These are phyloP conservation scores for Mya arenaria DNA, from an alignment of 1,140 invertebrate genomes.

Conservation along the genomic window DNA sequence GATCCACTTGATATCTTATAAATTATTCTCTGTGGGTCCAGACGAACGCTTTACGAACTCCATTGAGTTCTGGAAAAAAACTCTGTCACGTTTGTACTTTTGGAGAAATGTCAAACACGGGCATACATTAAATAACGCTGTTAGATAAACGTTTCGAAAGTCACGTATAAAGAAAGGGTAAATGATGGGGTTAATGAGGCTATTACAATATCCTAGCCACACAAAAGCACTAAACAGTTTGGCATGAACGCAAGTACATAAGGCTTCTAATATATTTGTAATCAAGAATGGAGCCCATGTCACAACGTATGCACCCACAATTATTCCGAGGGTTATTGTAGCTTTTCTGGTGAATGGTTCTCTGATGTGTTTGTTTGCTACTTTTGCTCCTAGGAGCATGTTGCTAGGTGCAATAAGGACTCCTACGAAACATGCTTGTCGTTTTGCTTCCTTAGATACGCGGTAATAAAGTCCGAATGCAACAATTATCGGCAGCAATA, in stretches of 20 bases:
- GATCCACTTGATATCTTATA: no score
- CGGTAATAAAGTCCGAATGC: conserved; percentile 73
- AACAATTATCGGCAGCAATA: conserved; percentile 73
- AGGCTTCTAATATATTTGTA: conserved; percentile 96
- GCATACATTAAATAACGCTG: conserved; percentile 62
- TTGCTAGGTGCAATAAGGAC: conserved; percentile 69
- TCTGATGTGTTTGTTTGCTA: conserved; percentile 68
- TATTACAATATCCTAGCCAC: conserved; percentile 98
- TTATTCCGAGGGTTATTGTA: conserved; percentile 76
- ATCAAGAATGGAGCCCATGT: conserved; percentile 99
- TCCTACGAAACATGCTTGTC: conserved; percentile 72
- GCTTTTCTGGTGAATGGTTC: conserved; percentile 76
- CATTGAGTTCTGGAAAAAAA: conserved; percentile 23
- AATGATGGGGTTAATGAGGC: conserved; percentile 98
- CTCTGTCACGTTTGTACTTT: conserved; percentile 41
- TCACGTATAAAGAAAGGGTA: conserved; percentile 99
- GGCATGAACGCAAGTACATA: conserved; percentile 85
- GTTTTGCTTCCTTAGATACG: conserved; percentile 75
- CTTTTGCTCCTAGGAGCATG: conserved; percentile 70
- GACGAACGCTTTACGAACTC: no score
- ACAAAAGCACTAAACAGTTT: conserved; percentile 69
- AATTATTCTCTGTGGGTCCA: no score
- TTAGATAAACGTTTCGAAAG: conserved; percentile 92
- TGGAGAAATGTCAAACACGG: conserved; percentile 60
- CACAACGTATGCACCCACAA: conserved; percentile 91